phyloP scores from a whole-genome alignment of 1,140 invertebrate species.

The Plodia interpunctella region DNA sequence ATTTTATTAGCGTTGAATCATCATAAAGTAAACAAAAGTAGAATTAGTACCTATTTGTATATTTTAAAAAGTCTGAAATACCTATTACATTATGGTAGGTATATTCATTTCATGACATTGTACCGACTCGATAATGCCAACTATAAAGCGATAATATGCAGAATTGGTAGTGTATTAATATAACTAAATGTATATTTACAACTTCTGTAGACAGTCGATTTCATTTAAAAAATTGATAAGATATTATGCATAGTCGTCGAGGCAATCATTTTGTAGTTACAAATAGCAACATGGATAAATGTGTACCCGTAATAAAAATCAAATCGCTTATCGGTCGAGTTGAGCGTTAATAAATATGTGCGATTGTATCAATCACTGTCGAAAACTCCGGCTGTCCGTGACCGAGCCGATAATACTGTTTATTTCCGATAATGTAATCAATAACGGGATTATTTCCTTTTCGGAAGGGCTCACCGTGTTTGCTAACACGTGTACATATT shows the following conservation, averaged over 20 bases:
- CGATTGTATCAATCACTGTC: conserved; percentile 37
- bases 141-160: too few species aligned
- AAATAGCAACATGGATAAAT: neutral
- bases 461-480: conserved; percentile 24
- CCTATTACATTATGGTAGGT: too few species aligned
- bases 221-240: neutral
- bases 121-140: too few species aligned
- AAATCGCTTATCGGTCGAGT: conserved; percentile 9
- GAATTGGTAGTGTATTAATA: too few species aligned
- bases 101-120: too few species aligned
- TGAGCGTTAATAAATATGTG: conserved; percentile 16
- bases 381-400: conserved; percentile 6
- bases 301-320: conserved; percentile 4
- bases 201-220: neutral
- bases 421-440: conserved; percentile 45
- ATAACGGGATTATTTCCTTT: conserved; percentile 56
- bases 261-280: neutral
- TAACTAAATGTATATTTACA: too few species aligned
- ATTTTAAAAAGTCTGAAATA: too few species aligned
- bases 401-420: conserved; percentile 29
- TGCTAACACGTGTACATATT: conserved; percentile 47
- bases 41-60: neutral
- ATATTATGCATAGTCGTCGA: neutral
- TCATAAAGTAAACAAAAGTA: neutral
- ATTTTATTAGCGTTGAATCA: neutral